A percentile compares a stretch with the other conserved stretches of the same genome.
These are phyloP conservation scores for Sciurus vulgaris DNA, from an alignment of 2,797 vertebrate species.

Conservation along the genomic window DNA sequence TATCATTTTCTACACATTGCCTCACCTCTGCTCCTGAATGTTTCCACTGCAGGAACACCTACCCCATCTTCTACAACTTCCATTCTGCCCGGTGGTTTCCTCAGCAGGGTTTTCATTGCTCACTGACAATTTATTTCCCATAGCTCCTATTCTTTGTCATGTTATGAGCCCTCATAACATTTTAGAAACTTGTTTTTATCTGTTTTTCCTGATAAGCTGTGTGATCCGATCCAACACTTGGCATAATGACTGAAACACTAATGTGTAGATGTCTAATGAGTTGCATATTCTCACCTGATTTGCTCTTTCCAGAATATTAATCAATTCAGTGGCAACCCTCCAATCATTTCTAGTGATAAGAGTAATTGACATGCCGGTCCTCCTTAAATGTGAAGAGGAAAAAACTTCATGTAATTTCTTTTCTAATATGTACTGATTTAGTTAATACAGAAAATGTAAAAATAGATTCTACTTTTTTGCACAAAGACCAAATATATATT, in stretches of 20 bases:
- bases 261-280: not conserved
- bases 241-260: not conserved
- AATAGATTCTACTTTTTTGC: not conserved
- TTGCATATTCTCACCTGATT: constrained; percentile 91
- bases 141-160: not conserved
- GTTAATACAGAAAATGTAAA: constrained; percentile 16
- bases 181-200: not conserved
- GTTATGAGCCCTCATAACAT: not conserved
- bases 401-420: not conserved
- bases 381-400: constrained; percentile 85
- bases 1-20: not conserved
- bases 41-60: not conserved
- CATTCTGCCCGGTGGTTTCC: not conserved
- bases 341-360: constrained; percentile 94
- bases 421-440: not conserved
- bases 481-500: not conserved
- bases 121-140: no score
- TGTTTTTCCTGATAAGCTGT: not conserved
- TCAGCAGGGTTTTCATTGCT: not conserved
- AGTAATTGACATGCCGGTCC: constrained; percentile 93
- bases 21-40: not conserved
- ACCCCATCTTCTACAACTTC: not conserved
- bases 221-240: not conserved
- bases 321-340: constrained; percentile 94
- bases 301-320: constrained; percentile 94